Evolutionary conservation across 2,888 invertebrate genomes (phyloP).

Genomic region (Melinaea menophilus): DNA sequence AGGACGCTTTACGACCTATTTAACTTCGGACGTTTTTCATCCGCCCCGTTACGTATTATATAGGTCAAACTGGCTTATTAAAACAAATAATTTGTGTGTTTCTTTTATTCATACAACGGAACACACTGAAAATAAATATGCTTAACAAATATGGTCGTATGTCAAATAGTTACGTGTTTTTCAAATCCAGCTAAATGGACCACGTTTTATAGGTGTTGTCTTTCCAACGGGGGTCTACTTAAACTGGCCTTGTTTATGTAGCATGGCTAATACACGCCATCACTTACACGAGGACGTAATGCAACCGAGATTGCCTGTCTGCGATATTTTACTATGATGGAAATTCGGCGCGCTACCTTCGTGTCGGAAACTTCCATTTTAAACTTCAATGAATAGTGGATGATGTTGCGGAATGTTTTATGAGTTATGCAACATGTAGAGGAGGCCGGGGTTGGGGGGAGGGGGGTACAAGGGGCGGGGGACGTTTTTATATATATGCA

Average conservation of each 20-base stretch:
- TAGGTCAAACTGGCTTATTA: neutral
- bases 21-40: conserved; percentile 27
- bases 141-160: neutral
- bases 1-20: conserved; percentile 31
- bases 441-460: no score
- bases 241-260: neutral
- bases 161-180: neutral
- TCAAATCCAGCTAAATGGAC: neutral
- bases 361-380: conserved; percentile 27
- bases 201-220: neutral
- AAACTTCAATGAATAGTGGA: conserved; percentile 28
- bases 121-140: neutral
- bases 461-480: no score
- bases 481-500: no score
- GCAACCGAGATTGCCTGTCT: conserved; percentile 25
- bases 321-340: conserved; percentile 24
- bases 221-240: neutral
- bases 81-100: neutral
- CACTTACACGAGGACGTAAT: conserved; percentile 18
- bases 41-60: conserved; percentile 2
- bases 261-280: conserved; percentile 11
- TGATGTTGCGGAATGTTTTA: conserved; percentile 23
- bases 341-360: conserved; percentile 19
- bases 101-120: neutral
- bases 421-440: neutral